Conservation (phyloP, 2,888 invertebrate species). For the Drosophila prostipennis region DNA sequence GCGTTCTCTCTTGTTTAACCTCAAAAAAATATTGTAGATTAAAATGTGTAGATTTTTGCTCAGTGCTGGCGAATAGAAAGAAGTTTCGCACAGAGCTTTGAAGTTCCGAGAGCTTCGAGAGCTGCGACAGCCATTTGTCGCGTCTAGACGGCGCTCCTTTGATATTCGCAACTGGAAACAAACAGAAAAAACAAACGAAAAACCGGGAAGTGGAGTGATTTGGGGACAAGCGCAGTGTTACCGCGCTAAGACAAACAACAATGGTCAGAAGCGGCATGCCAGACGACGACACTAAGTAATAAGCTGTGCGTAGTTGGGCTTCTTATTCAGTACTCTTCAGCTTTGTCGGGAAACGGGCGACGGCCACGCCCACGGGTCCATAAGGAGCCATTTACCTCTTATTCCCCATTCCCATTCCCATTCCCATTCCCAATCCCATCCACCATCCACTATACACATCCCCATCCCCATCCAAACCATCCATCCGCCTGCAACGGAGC, state of each 20-base stretch:
- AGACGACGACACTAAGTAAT: slow-evolving; percentile 29
- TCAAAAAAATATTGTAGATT: no score
- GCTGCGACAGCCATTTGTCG: slow-evolving; percentile 27
- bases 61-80: slow-evolving; percentile 1
- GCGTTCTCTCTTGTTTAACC: no score
- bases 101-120: slow-evolving; percentile 9
- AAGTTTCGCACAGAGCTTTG: slow-evolving; percentile 14
- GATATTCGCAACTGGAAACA: slow-evolving; percentile 1
- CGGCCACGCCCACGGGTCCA: slow-evolving; percentile 32
- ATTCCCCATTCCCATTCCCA: not conserved
- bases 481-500: slow-evolving; percentile 37
- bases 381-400: not conserved
- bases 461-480: not conserved
- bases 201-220: not conserved
- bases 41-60: not conserved
- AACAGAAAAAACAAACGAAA: not conserved
- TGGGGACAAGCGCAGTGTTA: not conserved
- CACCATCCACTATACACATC: no score
- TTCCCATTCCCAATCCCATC: not conserved
- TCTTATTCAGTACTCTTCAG: slow-evolving; percentile 52
- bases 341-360: no score
- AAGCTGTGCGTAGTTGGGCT: slow-evolving; percentile 27
- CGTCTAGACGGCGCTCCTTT: slow-evolving; percentile 35
- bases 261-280: slow-evolving; percentile 23
- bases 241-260: slow-evolving; percentile 24